phyloP scores from a whole-genome alignment of 2,113 vertebrate species.

The Brevimyrus niger region DNA sequence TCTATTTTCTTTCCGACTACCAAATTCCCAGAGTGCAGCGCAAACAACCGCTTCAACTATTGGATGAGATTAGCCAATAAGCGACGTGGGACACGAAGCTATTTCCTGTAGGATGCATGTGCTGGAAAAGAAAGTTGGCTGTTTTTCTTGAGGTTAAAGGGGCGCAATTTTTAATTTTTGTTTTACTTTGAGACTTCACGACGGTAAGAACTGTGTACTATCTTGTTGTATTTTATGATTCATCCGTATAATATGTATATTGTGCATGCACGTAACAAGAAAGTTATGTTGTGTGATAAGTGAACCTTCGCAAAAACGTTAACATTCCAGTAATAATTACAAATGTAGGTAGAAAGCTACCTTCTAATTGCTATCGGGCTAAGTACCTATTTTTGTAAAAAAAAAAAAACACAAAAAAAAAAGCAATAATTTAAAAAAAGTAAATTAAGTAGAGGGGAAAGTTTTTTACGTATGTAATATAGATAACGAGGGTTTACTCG shows the following conservation, averaged over 20 bases:
- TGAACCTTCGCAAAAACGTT: neutral
- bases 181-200: neutral
- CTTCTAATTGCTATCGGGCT: neutral
- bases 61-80: neutral
- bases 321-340: neutral
- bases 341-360: neutral
- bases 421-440: no score
- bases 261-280: neutral
- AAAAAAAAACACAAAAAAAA: no score
- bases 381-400: neutral
- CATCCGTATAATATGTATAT: neutral
- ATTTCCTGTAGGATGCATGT: neutral
- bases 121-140: neutral
- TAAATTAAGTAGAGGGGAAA: no score
- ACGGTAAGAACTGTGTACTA: neutral
- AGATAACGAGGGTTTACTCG: neutral
- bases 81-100: neutral
- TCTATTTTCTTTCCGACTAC: neutral
- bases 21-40: slow-evolving; percentile 3
- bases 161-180: neutral
- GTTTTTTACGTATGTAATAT: neutral
- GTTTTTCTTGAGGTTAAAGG: neutral
- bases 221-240: neutral
- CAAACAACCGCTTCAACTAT: neutral
- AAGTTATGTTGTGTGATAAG: neutral